Evolutionary conservation across 2,797 vertebrate genomes (phyloP), one percentile per base, ranked within the genome.

Genomic region (Poecile montanus): DNA sequence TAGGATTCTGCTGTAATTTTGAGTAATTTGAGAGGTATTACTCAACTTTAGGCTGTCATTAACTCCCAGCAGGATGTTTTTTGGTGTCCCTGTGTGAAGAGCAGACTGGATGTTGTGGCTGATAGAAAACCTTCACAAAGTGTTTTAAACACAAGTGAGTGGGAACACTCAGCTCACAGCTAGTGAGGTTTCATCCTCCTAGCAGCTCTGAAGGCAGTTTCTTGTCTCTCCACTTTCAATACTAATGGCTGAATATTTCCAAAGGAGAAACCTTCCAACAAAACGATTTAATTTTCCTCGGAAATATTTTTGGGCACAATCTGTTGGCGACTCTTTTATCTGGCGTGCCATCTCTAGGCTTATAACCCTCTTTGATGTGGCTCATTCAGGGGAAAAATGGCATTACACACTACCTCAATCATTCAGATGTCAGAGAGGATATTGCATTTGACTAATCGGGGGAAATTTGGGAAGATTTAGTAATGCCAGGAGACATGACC

Each of bases 401-500:
- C 93, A 95, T 95, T 94, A 93, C 85, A 29, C 73, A 36, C 61
- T 45, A 34, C 87, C 87, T 94, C 85, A 66, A 50, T 96, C 93
- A 89, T 72, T 96, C 93, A 80, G 53, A 93, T 94, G 91, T 91
- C 91, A 48, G 73, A 1, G 44, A n/a, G 87, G 85, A 89, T 78
- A 95, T 95, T 23, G 21, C 29, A 1, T 95, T 77, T 85, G 96
- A 95, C 93, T 96, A 89, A 95, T 93, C 78, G 19, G 85, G 92
- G 75, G 57, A 96, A 96, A 93, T 95, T 95, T 93, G 91, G 93
- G 81, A 81, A 92, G 95, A 73, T 80, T 89, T 85, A 89, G 79
- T 94, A 94, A 94, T 87, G 93, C 89, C 78, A 76, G 82, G 85
- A 96, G 95, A 94, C 91, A 57, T 95, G 95, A 96, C 95, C 95